Evolutionary conservation across 1,140 invertebrate species (phyloP).

Genomic region (Rhagoletis zephyria): DNA sequence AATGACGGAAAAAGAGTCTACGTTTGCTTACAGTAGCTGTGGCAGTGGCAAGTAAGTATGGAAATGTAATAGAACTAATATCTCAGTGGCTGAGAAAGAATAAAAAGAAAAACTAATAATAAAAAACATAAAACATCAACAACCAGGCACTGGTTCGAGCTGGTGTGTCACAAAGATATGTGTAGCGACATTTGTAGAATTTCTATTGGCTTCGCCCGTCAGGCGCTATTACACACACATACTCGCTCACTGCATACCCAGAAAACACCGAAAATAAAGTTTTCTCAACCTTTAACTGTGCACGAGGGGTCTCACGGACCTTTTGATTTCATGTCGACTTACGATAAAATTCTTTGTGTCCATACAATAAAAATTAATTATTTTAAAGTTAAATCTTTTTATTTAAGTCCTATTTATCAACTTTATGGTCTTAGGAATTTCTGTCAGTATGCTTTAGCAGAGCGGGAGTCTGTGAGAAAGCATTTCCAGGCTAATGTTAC

Average conservation of each 20-base stretch:
- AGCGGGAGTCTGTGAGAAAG: no score
- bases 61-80: not conserved
- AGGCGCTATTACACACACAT: conserved; percentile 14
- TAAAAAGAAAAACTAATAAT: not conserved
- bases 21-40: not conserved
- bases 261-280: not conserved
- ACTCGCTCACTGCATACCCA: not conserved
- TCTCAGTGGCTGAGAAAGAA: not conserved
- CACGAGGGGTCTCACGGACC: no score
- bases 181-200: conserved; percentile 44
- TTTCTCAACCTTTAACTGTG: no score
- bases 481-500: no score
- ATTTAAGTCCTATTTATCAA: no score
- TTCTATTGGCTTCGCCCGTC: conserved; percentile 38
- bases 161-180: conserved; percentile 33
- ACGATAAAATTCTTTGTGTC: no score
- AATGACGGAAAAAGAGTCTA: not conserved
- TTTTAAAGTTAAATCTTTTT: no score
- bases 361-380: no score
- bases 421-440: no score
- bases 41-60: not conserved
- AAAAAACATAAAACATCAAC: not conserved
- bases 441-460: no score
- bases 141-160: conserved; percentile 29
- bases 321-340: no score